phyloP scores from a whole-genome alignment of 1,140 invertebrate genomes.

The Diplogasteroides magnus region DNA sequence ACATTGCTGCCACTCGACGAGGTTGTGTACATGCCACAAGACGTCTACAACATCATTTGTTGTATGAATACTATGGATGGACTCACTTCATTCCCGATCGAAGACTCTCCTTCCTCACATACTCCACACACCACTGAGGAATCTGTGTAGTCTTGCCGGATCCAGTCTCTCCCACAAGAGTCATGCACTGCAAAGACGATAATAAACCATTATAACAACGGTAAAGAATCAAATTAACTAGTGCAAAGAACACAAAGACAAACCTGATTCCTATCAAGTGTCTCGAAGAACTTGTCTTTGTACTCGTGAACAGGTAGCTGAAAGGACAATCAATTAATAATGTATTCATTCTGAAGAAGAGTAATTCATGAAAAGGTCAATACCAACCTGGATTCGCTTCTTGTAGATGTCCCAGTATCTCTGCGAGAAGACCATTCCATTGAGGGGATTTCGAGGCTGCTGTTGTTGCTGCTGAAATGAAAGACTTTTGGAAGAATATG shows the following conservation, averaged over 20 bases:
- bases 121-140: conserved; percentile 83
- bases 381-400: conserved; percentile 67
- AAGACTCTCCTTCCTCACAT: conserved; percentile 60
- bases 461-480: background rate
- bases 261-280: conserved; percentile 80
- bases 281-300: conserved; percentile 85
- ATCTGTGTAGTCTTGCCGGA: conserved; percentile 93
- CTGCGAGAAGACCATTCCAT: conserved; percentile 35
- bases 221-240: conserved; percentile 43
- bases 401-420: conserved; percentile 63
- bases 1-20: conserved; percentile 95
- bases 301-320: conserved; percentile 96
- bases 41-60: background rate
- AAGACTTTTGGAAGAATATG: conserved; percentile 5
- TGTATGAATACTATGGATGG: background rate
- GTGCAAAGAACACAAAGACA: conserved; percentile 47
- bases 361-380: too few species aligned
- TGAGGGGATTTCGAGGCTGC: conserved; percentile 39
- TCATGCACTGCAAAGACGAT: conserved; percentile 61
- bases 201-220: background rate
- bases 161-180: conserved; percentile 90
- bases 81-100: conserved; percentile 60
- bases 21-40: conserved; percentile 94
- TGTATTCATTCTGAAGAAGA: background rate
- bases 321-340: background rate